These are phyloP conservation scores for Semibalanus balanoides DNA, from an alignment of 1,140 invertebrate genomes.

Conservation along the genomic window DNA sequence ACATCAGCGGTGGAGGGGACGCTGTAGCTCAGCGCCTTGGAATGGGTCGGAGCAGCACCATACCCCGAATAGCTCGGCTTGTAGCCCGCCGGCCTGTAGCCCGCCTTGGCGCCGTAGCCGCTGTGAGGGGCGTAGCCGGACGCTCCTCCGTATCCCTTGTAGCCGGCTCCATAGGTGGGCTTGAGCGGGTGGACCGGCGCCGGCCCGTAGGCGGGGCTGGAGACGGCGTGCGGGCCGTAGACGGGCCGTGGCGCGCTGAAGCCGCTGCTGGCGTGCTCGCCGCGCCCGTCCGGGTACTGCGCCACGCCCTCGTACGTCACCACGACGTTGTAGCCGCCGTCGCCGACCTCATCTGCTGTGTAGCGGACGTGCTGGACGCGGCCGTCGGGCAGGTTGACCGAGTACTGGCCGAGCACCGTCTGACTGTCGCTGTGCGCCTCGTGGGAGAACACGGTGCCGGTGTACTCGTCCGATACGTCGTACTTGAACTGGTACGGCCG, in stretches of 20 bases:
- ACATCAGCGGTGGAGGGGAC: too few species aligned
- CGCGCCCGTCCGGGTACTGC: background rate
- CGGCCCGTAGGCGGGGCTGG: background rate
- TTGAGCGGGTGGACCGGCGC: background rate
- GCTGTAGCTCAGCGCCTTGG: too few species aligned
- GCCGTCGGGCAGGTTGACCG: constrained; percentile 25
- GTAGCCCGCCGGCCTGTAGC: too few species aligned
- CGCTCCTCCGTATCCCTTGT: too few species aligned
- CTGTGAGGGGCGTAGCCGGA: too few species aligned
- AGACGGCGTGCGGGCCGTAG: too few species aligned
- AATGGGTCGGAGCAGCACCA: too few species aligned
- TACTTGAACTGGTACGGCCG: constrained; percentile 28
- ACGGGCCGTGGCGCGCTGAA: too few species aligned
- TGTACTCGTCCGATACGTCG: constrained; percentile 26
- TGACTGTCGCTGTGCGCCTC: constrained; percentile 26
- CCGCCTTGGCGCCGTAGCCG: too few species aligned
- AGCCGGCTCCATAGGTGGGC: too few species aligned
- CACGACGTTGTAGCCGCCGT: constrained; percentile 54
- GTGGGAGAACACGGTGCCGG: constrained; percentile 26
- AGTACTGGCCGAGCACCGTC: constrained; percentile 25
- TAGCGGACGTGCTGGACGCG: constrained; percentile 34
- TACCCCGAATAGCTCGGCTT: too few species aligned
- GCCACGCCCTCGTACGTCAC: constrained; percentile 50
- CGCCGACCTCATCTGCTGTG: constrained; percentile 60
- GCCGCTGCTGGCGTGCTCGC: background rate